Conservation (phyloP, 1,140 invertebrate genomes). For the Drosophila chauvacae region DNA sequence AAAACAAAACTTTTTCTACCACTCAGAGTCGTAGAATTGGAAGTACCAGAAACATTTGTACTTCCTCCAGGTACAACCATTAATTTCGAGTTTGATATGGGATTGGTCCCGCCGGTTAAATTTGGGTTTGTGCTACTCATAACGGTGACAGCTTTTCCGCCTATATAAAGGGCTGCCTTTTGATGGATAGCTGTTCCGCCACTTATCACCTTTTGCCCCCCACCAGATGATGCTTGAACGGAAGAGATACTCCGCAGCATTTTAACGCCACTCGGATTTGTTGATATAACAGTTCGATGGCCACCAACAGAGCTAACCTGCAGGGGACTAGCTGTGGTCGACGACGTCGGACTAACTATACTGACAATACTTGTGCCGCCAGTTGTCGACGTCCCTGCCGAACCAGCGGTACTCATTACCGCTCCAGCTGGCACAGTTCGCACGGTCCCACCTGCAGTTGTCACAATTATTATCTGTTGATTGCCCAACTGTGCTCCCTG, state of each 20-base stretch:
- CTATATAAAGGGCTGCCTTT: constrained; percentile 87
- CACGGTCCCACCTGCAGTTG: constrained; percentile 87
- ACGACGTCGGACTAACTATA: constrained; percentile 67
- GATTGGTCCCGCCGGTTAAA: constrained; percentile 34
- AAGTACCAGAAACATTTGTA: constrained; percentile 1
- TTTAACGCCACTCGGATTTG: constrained; percentile 86
- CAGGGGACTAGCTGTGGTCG: constrained; percentile 51
- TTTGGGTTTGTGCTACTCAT: constrained; percentile 85
- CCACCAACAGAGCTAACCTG: constrained; percentile 60
- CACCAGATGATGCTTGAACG: constrained; percentile 19
- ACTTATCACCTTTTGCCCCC: constrained; percentile 29
- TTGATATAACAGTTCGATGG: constrained; percentile 82
- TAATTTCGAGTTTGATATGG: constrained; percentile 55
- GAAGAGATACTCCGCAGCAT: constrained; percentile 87
- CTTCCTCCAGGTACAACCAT: constrained; percentile 76
- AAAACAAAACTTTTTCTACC: constrained; percentile 79
- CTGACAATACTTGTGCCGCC: constrained; percentile 76
- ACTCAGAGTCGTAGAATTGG: constrained; percentile 29
- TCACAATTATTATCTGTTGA: constrained; percentile 90
- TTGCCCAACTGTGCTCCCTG: constrained; percentile 85
- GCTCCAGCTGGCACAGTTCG: constrained; percentile 84
- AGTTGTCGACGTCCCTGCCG: constrained; percentile 71
- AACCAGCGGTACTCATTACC: constrained; percentile 87
- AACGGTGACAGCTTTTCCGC: constrained; percentile 90
- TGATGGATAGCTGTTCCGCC: constrained; percentile 65